A percentile compares a stretch with the other conserved stretches of the same genome.
These are phyloP conservation scores for Drosophila limbata DNA, from an alignment of 2,888 invertebrate species.

Conservation along the genomic window DNA sequence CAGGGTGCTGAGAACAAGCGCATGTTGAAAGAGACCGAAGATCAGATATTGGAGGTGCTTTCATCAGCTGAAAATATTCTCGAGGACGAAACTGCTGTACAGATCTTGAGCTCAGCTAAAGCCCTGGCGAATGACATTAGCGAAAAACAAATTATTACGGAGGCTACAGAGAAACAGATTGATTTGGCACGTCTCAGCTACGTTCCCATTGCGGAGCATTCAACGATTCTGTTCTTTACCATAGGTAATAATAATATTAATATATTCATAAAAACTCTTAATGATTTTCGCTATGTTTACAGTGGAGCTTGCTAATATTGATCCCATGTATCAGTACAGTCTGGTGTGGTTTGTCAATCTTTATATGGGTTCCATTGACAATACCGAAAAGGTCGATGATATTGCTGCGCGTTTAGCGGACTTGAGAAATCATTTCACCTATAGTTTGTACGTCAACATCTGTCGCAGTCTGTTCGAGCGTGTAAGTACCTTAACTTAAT, in stretches of 20 bases:
- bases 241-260: slow-evolving; percentile 90
- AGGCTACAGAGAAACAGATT: slow-evolving; percentile 95
- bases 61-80: slow-evolving; percentile 92
- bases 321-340: slow-evolving; percentile 99
- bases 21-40: slow-evolving; percentile 94
- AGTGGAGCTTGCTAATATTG: slow-evolving; percentile 95
- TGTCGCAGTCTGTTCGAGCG: slow-evolving; percentile 97
- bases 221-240: slow-evolving; percentile 96
- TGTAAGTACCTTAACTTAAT: slow-evolving; percentile 85
- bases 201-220: slow-evolving; percentile 95
- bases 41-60: slow-evolving; percentile 93
- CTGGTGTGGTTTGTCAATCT: slow-evolving; percentile 96
- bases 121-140: slow-evolving; percentile 95
- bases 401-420: slow-evolving; percentile 90
- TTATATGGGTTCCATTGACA: slow-evolving; percentile 94
- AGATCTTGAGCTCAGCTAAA: slow-evolving; percentile 95
- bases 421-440: slow-evolving; percentile 93
- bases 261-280: background rate
- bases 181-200: slow-evolving; percentile 94
- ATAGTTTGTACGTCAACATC: slow-evolving; percentile 95
- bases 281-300: slow-evolving; percentile 61
- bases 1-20: slow-evolving; percentile 95
- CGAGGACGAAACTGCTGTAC: slow-evolving; percentile 96
- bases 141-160: slow-evolving; percentile 95
- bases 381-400: slow-evolving; percentile 93